phyloP scores from a whole-genome alignment of 2,113 vertebrate species.

The Dipodomys ordii region DNA sequence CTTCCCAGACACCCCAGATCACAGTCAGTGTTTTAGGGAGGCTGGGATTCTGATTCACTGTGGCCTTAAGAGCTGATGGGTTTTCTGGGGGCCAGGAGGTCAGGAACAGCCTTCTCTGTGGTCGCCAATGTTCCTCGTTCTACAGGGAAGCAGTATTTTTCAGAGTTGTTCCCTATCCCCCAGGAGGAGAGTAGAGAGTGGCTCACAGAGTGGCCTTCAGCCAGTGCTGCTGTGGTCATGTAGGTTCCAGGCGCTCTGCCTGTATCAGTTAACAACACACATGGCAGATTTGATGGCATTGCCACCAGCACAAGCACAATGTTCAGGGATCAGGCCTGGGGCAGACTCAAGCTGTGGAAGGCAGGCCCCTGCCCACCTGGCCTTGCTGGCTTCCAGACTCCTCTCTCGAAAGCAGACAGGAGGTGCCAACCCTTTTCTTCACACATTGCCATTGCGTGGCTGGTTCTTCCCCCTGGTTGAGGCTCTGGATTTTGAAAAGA shows the following conservation, averaged over 20 bases:
- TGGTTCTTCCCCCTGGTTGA: background rate
- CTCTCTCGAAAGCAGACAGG: background rate
- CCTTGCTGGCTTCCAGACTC: background rate
- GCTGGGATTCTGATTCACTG: background rate
- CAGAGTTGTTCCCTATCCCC: background rate
- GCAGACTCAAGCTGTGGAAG: background rate
- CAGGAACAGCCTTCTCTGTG: background rate
- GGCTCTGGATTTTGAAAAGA: background rate
- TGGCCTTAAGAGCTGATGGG: background rate
- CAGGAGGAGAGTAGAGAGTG: background rate
- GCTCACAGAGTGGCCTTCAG: background rate
- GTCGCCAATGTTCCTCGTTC: background rate
- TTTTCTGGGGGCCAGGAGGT: background rate
- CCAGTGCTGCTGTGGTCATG: background rate
- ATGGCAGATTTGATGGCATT: background rate
- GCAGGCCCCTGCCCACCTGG: fast-evolving
- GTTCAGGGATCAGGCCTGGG: background rate
- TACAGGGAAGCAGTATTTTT: background rate
- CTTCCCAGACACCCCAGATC: background rate
- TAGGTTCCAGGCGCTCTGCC: background rate
- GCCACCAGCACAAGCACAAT: background rate
- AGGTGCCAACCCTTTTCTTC: background rate
- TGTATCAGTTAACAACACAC: fast-evolving
- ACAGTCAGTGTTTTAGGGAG: background rate
- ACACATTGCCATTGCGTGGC: background rate